These are phyloP conservation scores for Macropodus opercularis DNA, from an alignment of 2,797 vertebrate species.

Conservation along the genomic window DNA sequence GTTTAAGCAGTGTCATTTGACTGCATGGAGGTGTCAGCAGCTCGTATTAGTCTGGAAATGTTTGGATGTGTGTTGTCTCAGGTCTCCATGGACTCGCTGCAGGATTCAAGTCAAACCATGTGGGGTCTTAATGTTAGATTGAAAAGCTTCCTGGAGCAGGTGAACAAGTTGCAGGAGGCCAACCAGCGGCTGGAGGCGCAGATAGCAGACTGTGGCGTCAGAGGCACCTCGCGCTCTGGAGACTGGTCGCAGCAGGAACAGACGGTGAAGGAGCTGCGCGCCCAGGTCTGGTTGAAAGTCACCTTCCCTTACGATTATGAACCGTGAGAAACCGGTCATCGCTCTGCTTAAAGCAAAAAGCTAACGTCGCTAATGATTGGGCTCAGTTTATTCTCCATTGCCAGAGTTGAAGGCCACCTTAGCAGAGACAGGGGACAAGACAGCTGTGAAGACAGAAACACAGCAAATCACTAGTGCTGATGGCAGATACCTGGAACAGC, in stretches of 20 bases:
- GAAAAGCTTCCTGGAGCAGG: conserved; percentile 78
- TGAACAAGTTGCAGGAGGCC: conserved; percentile 71
- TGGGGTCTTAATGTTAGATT: conserved; percentile 71
- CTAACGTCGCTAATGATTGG: background rate
- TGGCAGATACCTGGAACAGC: conserved; percentile 17
- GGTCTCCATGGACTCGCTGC: conserved; percentile 62
- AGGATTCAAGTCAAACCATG: conserved; percentile 67
- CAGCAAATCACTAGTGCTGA: background rate
- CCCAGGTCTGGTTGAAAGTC: conserved; percentile 69
- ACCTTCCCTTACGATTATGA: no score
- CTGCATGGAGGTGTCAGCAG: conserved; percentile 29
- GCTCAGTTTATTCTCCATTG: conserved; percentile 3
- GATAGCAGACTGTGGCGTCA: conserved; percentile 64
- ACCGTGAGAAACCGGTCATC: no score
- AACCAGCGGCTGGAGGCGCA: conserved; percentile 76
- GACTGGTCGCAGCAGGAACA: conserved; percentile 74
- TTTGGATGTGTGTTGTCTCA: conserved; percentile 11
- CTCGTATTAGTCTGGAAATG: conserved; percentile 13
- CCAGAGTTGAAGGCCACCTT: conserved; percentile 14
- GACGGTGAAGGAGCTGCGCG: conserved; percentile 70
- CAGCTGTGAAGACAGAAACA: conserved; percentile 24
- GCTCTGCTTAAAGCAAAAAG: background rate
- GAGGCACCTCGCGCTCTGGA: conserved; percentile 4
- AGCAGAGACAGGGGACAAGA: conserved; percentile 11
- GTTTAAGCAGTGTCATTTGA: conserved; percentile 27